A percentile compares a stretch with the other conserved stretches of the same genome.
phyloP scores from a whole-genome alignment of 2,888 invertebrate species.

The Himalopsyche kuldschensis region DNA sequence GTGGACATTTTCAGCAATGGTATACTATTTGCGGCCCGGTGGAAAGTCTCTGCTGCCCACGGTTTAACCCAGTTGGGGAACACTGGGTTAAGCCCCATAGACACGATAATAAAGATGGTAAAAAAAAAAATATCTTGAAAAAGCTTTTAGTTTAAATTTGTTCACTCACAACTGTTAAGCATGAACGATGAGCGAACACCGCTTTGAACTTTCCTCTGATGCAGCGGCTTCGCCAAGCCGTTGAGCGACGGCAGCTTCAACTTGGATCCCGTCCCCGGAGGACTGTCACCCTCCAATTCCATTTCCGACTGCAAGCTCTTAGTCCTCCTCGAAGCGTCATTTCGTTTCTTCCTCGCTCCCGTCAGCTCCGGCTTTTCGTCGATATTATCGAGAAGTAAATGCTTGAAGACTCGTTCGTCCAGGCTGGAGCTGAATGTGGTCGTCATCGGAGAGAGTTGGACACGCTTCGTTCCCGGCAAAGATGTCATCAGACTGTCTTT shows the following conservation, averaged over 20 bases:
- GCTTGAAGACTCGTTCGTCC: constrained; percentile 46
- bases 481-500: constrained; percentile 50
- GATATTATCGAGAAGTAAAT: constrained; percentile 43
- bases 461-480: constrained; percentile 37
- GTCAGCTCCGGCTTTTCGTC: constrained; percentile 42
- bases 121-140: too few species aligned
- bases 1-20: too few species aligned
- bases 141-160: too few species aligned
- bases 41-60: too few species aligned
- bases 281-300: constrained; percentile 20
- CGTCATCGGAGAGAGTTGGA: constrained; percentile 29
- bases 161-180: constrained; percentile 41
- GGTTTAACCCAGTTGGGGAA: too few species aligned
- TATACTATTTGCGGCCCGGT: too few species aligned
- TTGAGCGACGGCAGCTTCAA: constrained; percentile 62
- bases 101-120: too few species aligned
- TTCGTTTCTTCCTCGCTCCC: constrained; percentile 45
- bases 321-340: constrained; percentile 47
- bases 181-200: constrained; percentile 45
- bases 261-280: constrained; percentile 41
- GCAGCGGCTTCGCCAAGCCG: constrained; percentile 54
- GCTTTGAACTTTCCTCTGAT: constrained; percentile 51
- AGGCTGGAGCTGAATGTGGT: constrained; percentile 41
- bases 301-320: constrained; percentile 32
- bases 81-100: too few species aligned